Conservation (phyloP, 2,888 invertebrate species). For the Drosophila imparisetae region DNA sequence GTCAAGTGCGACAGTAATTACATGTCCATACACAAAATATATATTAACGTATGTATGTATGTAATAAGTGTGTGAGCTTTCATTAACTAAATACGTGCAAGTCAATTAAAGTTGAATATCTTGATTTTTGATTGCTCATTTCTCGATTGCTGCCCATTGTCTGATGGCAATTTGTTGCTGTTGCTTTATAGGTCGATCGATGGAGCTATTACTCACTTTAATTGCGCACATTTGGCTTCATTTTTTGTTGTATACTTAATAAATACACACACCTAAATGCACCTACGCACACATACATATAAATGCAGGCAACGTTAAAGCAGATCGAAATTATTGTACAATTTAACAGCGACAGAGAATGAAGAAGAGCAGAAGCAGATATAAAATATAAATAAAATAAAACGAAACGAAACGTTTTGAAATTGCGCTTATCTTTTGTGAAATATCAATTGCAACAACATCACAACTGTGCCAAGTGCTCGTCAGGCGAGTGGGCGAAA, state of each 20-base stretch:
- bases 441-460: constrained; percentile 74
- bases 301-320: constrained; percentile 48
- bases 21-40: background rate
- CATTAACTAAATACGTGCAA: constrained; percentile 24
- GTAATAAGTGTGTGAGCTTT: constrained; percentile 8
- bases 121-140: constrained; percentile 64
- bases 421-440: constrained; percentile 74
- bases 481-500: constrained; percentile 23
- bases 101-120: constrained; percentile 54
- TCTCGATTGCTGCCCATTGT: constrained; percentile 67
- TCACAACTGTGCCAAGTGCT: constrained; percentile 56
- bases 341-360: constrained; percentile 43
- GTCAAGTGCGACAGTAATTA: constrained; percentile 28
- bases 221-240: constrained; percentile 77
- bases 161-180: constrained; percentile 26
- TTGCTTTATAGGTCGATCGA: constrained; percentile 49
- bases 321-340: constrained; percentile 57
- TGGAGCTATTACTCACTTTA: constrained; percentile 70
- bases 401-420: constrained; percentile 66
- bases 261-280: constrained; percentile 38
- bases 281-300: constrained; percentile 7
- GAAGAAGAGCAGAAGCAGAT: constrained; percentile 23
- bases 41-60: background rate
- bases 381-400: constrained; percentile 1
- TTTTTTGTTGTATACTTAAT: constrained; percentile 55